A percentile compares a stretch with the other conserved stretches of the same genome.
Evolutionary conservation across 2,113 vertebrate genomes (phyloP).

Genomic region (Platysternon megacephalum): DNA sequence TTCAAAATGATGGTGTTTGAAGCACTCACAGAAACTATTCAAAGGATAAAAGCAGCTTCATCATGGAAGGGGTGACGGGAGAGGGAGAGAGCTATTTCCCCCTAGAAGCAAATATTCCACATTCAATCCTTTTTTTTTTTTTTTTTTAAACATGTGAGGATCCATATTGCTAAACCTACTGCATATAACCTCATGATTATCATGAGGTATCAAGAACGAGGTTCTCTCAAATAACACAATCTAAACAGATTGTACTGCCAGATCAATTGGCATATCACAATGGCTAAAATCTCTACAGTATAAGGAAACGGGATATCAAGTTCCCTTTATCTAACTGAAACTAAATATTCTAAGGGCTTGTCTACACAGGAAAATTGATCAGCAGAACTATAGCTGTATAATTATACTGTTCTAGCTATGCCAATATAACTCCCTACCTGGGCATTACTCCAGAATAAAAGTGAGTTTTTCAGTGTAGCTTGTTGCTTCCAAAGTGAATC

Average conservation of each 20-base stretch:
- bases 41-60: not conserved
- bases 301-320: not conserved
- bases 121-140: no score
- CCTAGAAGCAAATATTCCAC: not conserved
- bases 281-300: not conserved
- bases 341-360: not conserved
- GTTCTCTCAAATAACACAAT: not conserved
- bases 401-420: not conserved
- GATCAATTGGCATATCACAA: not conserved
- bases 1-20: constrained; percentile 8
- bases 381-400: not conserved
- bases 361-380: not conserved
- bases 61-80: not conserved
- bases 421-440: not conserved
- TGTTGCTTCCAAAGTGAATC: not conserved
- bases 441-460: not conserved
- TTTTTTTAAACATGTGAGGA: no score
- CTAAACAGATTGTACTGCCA: not conserved
- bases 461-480: not conserved
- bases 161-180: not conserved
- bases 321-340: not conserved
- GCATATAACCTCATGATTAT: not conserved
- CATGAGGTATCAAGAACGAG: not conserved
- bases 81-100: not conserved
- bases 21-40: not conserved